Evolutionary conservation across 2,797 vertebrate genomes (phyloP).

Genomic region (Rachycentron canadum): DNA sequence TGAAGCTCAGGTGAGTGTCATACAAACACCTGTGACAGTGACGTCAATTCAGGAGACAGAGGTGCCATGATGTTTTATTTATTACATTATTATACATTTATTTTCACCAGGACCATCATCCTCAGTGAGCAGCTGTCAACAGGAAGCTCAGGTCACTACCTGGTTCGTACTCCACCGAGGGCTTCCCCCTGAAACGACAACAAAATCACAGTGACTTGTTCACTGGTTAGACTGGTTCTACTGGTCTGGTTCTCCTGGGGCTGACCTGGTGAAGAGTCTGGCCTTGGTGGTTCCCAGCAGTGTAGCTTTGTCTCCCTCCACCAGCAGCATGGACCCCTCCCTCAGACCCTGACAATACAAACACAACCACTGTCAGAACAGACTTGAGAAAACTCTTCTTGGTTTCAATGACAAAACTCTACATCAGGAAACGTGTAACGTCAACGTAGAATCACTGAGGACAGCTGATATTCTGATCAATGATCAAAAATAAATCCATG

Average conservation of each 20-base stretch:
- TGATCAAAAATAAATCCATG: too few species aligned
- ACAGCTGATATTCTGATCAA: too few species aligned
- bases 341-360: conserved; percentile 85
- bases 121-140: conserved; percentile 67
- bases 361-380: rapidly evolving
- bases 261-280: conserved; percentile 88
- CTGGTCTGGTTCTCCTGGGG: neutral
- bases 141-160: conserved; percentile 91
- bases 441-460: too few species aligned
- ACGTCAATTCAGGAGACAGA: too few species aligned
- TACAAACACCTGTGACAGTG: too few species aligned
- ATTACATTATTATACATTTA: too few species aligned
- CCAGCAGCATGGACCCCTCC: conserved; percentile 89
- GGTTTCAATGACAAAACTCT: too few species aligned
- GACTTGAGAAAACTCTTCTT: too few species aligned
- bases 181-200: conserved; percentile 80
- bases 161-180: conserved; percentile 85
- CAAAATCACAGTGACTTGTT: neutral
- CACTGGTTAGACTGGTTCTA: neutral
- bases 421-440: too few species aligned
- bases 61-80: too few species aligned
- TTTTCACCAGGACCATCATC: too few species aligned
- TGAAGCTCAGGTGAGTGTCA: too few species aligned
- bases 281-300: conserved; percentile 88
- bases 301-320: conserved; percentile 88